These are phyloP conservation scores for Cirrhinus molitorella DNA, from an alignment of 2,797 vertebrate genomes.

Conservation along the genomic window DNA sequence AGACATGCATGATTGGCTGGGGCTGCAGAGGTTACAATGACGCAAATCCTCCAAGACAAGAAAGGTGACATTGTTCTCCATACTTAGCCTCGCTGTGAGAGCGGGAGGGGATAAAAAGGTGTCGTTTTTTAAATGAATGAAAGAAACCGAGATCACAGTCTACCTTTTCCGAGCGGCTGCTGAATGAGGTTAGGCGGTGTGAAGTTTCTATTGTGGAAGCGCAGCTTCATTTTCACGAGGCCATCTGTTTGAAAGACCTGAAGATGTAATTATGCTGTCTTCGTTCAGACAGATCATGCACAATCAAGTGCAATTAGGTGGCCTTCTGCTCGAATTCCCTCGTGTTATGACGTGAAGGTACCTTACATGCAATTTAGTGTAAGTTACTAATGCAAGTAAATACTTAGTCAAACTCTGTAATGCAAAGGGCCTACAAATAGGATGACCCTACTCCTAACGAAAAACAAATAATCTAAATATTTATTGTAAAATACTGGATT, in stretches of 20 bases:
- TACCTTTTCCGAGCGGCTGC: background rate
- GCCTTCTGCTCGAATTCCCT: conserved; percentile 45
- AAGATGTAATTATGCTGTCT: conserved; percentile 51
- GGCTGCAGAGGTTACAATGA: conserved; percentile 39
- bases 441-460: no score
- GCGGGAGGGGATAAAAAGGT: background rate
- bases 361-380: background rate
- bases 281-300: conserved; percentile 53
- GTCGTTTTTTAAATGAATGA: conserved; percentile 22
- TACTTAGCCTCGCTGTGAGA: conserved; percentile 9
- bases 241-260: conserved; percentile 51
- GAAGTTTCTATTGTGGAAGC: conserved; percentile 39
- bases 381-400: background rate
- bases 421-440: background rate
- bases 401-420: background rate
- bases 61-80: conserved; percentile 58
- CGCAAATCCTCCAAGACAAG: conserved; percentile 56
- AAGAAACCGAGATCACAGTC: conserved; percentile 20
- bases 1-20: conserved; percentile 54
- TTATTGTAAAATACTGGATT: background rate
- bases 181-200: conserved; percentile 35
- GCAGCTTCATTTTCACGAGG: conserved; percentile 48
- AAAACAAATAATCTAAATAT: background rate
- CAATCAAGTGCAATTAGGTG: conserved; percentile 56
- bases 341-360: background rate